phyloP scores from a whole-genome alignment of 1,140 invertebrate species.

The Cardiocondyla obscurior region DNA sequence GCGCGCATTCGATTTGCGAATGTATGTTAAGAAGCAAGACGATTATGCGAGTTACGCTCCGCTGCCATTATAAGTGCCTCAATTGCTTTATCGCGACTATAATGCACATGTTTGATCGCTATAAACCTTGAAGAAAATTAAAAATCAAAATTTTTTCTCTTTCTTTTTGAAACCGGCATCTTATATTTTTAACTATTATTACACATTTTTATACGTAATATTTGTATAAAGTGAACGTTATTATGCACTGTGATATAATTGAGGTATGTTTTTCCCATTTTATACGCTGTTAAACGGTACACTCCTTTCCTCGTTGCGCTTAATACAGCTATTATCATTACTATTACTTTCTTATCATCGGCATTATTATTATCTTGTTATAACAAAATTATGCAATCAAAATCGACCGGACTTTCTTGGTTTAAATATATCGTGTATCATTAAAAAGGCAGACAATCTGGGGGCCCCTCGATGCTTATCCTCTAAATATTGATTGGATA shows the following conservation, averaged over 20 bases:
- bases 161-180: too few relatives aligned
- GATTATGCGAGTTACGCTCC: slow-evolving; percentile 23
- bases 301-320: not conserved
- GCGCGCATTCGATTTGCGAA: slow-evolving; percentile 33
- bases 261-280: not conserved
- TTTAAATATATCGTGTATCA: slow-evolving; percentile 7
- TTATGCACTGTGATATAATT: not conserved
- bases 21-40: slow-evolving; percentile 19
- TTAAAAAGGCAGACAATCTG: slow-evolving; percentile 33
- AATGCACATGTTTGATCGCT: not conserved
- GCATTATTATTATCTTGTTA: not conserved
- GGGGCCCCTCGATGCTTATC: slow-evolving; percentile 25
- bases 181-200: too few relatives aligned
- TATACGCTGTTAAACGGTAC: not conserved
- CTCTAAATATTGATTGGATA: slow-evolving; percentile 43
- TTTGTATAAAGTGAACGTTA: not conserved
- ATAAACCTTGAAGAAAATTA: not conserved
- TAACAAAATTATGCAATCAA: slow-evolving; percentile 22
- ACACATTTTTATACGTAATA: not conserved
- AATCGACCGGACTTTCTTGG: not conserved
- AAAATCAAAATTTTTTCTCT: too few relatives aligned
- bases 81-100: not conserved
- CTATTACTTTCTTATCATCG: not conserved
- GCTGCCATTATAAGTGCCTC: not conserved
- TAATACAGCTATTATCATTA: slow-evolving; percentile 18